Evolutionary conservation across 2,888 invertebrate genomes (phyloP), one percentile per base, ranked within the genome.

Genomic region (Tetropium fuscum): DNA sequence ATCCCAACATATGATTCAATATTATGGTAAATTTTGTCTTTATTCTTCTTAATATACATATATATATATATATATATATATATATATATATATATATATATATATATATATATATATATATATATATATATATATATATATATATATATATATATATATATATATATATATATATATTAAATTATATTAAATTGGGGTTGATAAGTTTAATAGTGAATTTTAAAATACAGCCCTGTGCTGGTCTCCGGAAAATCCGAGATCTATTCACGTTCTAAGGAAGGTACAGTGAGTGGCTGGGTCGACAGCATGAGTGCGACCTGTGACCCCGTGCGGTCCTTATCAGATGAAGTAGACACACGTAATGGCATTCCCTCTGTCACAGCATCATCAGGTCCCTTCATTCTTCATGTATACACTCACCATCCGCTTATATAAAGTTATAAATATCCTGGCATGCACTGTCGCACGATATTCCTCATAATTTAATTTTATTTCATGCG

Each of bases 261-360:
- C 43, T 43, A 63, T 53, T 60, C 61, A 58, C 56, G 53, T 36
- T n/a, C 48, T 45, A 16, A 48, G 36, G 47, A 48, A 68, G 62
- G 62, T 61, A 49, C 64, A 70, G 67, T 70, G 71, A 71, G 72
- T 67, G 70, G 64, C 66, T 70, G 51, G 70, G 73, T 72, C 72
- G 75, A 76, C 75, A 74, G 75, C 77, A 71, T 74, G 76, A 72
- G 69, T 61, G 65, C 72, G 74, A 79, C 79, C 78, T 77, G 49
- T 75, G 77, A 78, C 79, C 79, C 72, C 64, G 67, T 65, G 65
- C 65, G 72, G 71, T 69, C 66, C 74, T 78, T 80, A 81, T 81
- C 81, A 75, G 81, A 81, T 81, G 72, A 66, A 70, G 73, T 68
- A 71, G 74, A 77, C 78, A 79, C 77, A 78, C 78, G 77, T 80